These are phyloP conservation scores for Phyllotis vaccarum DNA, from an alignment of 2,797 vertebrate genomes.

Conservation along the genomic window DNA sequence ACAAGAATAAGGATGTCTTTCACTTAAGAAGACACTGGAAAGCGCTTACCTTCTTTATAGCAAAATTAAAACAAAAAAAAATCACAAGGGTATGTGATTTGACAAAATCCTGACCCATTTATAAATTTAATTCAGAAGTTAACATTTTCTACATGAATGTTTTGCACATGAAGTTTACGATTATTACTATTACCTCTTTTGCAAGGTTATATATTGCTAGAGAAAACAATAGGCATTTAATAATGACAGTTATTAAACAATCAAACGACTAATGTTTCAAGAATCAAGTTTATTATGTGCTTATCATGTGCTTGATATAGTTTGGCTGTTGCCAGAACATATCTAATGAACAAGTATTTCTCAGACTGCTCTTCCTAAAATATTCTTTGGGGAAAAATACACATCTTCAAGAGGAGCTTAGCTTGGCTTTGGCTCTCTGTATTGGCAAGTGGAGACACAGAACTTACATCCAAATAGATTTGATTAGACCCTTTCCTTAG, in stretches of 20 bases:
- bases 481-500: conserved; percentile 75
- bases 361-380: conserved; percentile 72
- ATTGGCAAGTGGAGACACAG: conserved; percentile 73
- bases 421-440: conserved; percentile 74
- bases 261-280: conserved; percentile 42
- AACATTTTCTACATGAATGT: neutral
- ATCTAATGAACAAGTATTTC: conserved; percentile 73
- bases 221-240: neutral
- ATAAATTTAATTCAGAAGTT: conserved; percentile 33
- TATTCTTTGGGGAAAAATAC: conserved; percentile 76
- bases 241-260: conserved; percentile 42
- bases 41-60: conserved; percentile 55
- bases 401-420: conserved; percentile 74
- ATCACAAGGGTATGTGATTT: neutral
- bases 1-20: conserved; percentile 4
- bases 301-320: conserved; percentile 50
- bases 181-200: neutral
- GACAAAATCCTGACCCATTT: conserved; percentile 30
- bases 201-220: neutral
- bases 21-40: conserved; percentile 23
- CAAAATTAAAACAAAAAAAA: neutral
- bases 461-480: conserved; percentile 74
- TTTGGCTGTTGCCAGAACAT: conserved; percentile 65
- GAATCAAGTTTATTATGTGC: conserved; percentile 39
- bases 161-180: neutral